Conservation (phyloP, 30 jellyfish, hydroid and myxozoan genomes). For the Aurelia sp. region DNA sequence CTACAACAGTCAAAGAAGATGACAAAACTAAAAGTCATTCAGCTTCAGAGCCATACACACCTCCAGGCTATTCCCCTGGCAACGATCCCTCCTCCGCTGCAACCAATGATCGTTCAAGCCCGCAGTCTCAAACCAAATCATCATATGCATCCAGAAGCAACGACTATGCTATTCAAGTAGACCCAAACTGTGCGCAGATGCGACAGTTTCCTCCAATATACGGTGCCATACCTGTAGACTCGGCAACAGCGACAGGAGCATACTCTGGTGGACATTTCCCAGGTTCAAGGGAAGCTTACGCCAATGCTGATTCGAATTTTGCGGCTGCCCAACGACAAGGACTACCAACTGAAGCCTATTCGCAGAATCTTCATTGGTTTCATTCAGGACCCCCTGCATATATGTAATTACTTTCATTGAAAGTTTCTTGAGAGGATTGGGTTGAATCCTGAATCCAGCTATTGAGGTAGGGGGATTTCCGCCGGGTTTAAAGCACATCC, state of each 20-base stretch:
- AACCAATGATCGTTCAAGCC: conserved; percentile 30
- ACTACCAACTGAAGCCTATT: conserved; percentile 45
- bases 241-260: conserved; percentile 38
- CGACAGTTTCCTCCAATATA: conserved; percentile 36
- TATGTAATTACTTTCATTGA: conserved; percentile 11
- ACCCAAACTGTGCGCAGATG: conserved; percentile 24
- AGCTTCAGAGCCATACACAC: conserved; percentile 19
- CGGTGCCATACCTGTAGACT: conserved; percentile 39
- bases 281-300: conserved; percentile 60
- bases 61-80: conserved; percentile 5
- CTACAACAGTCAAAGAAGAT: conserved; percentile 51
- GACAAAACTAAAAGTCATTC: not conserved
- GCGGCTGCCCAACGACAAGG: conserved; percentile 43
- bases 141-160: conserved; percentile 31
- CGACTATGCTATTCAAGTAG: conserved; percentile 26
- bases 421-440: too few relatives aligned
- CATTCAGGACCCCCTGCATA: conserved; percentile 75
- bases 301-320: conserved; percentile 30
- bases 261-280: conserved; percentile 41
- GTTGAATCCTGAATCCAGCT: too few relatives aligned
- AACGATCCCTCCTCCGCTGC: conserved; percentile 32
- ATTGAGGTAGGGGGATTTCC: too few relatives aligned
- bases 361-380: conserved; percentile 59
- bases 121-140: conserved; percentile 46
- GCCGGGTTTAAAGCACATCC: too few relatives aligned